Percentiles rank a stretch among this genome's conserved stretches.
These are phyloP conservation scores for Numenius phaeopus DNA, from an alignment of 2,797 vertebrate genomes.

Conservation along the genomic window DNA sequence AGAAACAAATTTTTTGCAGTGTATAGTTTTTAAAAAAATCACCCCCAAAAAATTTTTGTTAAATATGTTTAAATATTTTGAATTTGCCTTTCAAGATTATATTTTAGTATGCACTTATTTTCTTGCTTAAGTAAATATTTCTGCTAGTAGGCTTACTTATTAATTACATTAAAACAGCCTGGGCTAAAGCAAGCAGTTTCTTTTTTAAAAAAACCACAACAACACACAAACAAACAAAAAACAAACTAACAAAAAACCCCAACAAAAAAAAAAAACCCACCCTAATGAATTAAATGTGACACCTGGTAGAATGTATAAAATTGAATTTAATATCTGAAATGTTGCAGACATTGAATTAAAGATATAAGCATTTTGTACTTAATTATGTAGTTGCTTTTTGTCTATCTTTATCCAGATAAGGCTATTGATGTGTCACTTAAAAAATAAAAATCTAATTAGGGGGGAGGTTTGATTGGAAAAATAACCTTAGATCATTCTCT, in stretches of 20 bases:
- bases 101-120: not conserved
- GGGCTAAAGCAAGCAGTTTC: not conserved
- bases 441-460: not conserved
- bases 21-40: not conserved
- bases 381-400: not conserved
- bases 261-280: not conserved
- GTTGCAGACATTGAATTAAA: not conserved
- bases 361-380: not conserved
- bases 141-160: not conserved
- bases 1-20: not conserved
- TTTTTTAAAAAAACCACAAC: not conserved
- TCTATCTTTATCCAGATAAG: not conserved
- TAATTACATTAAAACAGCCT: not conserved
- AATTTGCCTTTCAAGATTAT: not conserved
- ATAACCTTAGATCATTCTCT: not conserved
- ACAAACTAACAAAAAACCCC: no score
- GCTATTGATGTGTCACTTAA: not conserved
- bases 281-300: not conserved
- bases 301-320: not conserved
- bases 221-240: no score
- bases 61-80: not conserved
- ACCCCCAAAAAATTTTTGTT: fast-evolving
- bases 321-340: not conserved
- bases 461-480: not conserved
- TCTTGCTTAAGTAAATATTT: not conserved